Evolutionary conservation across 2,888 invertebrate species (phyloP).

Genomic region (Creontiades dilutus): DNA sequence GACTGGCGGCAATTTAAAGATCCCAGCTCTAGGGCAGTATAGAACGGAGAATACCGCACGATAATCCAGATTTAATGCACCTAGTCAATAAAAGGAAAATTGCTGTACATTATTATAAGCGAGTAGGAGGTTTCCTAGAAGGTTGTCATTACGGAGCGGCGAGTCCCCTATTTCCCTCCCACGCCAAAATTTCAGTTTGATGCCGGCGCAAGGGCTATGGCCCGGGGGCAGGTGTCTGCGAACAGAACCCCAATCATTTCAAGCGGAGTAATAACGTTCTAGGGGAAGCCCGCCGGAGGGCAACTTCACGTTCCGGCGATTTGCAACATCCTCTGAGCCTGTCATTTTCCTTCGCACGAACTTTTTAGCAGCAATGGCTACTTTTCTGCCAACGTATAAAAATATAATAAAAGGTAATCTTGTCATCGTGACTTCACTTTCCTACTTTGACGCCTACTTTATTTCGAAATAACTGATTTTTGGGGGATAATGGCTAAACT

Average conservation of each 20-base stretch:
- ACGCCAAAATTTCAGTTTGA: not conserved
- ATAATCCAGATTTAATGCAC: not conserved
- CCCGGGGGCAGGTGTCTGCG: not conserved
- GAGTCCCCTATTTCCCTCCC: conserved; percentile 12
- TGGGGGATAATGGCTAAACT: not conserved
- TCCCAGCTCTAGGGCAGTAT: too few species aligned
- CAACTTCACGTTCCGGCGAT: conserved; percentile 28
- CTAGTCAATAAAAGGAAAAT: not conserved
- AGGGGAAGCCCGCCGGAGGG: not conserved
- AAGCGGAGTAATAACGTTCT: conserved; percentile 2
- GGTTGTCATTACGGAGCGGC: not conserved
- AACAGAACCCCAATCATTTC: not conserved
- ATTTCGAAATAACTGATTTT: not conserved
- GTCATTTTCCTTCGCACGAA: conserved; percentile 20
- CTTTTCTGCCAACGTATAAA: conserved; percentile 27
- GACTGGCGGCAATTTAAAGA: too few species aligned
- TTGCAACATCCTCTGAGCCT: conserved; percentile 13
- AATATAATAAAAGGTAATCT: conserved; percentile 35
- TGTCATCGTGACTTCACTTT: not conserved
- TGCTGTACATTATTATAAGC: not conserved
- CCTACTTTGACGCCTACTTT: not conserved
- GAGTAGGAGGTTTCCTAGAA: not conserved
- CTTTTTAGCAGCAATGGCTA: conserved; percentile 2
- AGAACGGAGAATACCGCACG: not conserved
- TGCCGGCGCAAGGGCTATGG: not conserved